Evolutionary conservation across 1,140 invertebrate genomes (phyloP), one percentile per base, ranked within the genome.

Genomic region (Bradysia coprophila): DNA sequence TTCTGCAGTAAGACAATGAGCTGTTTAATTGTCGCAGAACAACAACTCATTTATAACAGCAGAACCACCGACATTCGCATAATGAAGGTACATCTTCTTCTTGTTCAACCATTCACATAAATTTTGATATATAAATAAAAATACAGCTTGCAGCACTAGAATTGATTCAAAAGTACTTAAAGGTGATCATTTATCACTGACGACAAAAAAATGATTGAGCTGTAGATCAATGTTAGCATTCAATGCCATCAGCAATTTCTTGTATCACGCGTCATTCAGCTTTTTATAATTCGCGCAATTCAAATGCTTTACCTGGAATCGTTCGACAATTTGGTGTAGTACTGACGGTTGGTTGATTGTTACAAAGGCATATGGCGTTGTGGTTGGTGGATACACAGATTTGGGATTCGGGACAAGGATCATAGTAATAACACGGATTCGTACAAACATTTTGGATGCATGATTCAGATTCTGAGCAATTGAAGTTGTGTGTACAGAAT

Each of bases 261-360:
- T 16, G 6, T 36, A 36, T 36, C n/a, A 36, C 15, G 15, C n/a
- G n/a, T n/a, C n/a, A 15, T n/a, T 9, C 18, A 16, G 15, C 15
- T n/a, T 36, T 36, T 36, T 36, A 16, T 36, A 28, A 13, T n/a
- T n/a, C n/a, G n/a, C n/a, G n/a, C 28, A 9, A 31, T 9, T 9
- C n/a, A 31, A 31, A 9, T 31, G 56, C 44, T 58, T 72, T 72
- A 72, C 70, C 70, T 72, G 70, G 62, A 58, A 64, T 56, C 54
- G 62, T 52, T 57, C 59, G 65, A 68, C 70, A 72, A 62, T 60
- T 49, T 40, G 52, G 43, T 48, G 46, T 56, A 51, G 53, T 53
- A 51, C 53, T 48, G 55, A 56, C 53, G 45, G 53, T 49, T 48
- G 46, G 48, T 48, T 45, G 45, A 36, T 15, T 36, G 51, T 50